phyloP scores from a whole-genome alignment of 2,113 vertebrate species.

The Mesembrinibis cayennensis region DNA sequence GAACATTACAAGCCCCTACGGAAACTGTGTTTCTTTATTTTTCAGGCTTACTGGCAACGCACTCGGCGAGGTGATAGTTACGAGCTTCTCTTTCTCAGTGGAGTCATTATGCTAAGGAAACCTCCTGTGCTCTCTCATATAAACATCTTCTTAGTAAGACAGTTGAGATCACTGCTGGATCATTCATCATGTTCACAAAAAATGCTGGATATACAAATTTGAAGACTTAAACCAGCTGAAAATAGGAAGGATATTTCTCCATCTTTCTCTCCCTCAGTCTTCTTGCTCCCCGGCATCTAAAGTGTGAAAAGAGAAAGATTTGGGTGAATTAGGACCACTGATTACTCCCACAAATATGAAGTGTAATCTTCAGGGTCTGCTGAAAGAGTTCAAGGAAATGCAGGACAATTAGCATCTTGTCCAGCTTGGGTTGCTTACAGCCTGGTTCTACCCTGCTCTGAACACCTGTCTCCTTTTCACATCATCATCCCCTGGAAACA shows the following conservation, averaged over 20 bases:
- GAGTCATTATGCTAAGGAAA: slow-evolving; percentile 61
- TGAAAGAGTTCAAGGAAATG: background rate
- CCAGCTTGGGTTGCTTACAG: background rate
- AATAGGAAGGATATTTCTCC: background rate
- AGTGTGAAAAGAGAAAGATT: background rate
- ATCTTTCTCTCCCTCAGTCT: background rate
- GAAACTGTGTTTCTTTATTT: slow-evolving; percentile 50
- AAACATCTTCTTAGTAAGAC: slow-evolving; percentile 7
- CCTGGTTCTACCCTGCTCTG: background rate
- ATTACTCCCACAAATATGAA: background rate
- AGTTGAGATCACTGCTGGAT: background rate
- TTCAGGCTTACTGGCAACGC: slow-evolving; percentile 31
- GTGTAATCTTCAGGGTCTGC: background rate
- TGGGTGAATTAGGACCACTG: background rate
- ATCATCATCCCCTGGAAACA: background rate
- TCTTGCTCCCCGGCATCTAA: background rate
- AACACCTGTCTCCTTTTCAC: background rate
- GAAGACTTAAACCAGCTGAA: background rate
- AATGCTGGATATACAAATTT: background rate
- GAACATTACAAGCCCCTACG: background rate
- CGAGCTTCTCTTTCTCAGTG: background rate
- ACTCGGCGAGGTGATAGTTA: background rate
- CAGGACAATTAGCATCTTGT: background rate
- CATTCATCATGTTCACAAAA: slow-evolving; percentile 20
- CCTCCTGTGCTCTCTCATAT: background rate